phyloP scores from a whole-genome alignment of 53 echinoderm and acorn worm genomes.

The Stichopus horrens region DNA sequence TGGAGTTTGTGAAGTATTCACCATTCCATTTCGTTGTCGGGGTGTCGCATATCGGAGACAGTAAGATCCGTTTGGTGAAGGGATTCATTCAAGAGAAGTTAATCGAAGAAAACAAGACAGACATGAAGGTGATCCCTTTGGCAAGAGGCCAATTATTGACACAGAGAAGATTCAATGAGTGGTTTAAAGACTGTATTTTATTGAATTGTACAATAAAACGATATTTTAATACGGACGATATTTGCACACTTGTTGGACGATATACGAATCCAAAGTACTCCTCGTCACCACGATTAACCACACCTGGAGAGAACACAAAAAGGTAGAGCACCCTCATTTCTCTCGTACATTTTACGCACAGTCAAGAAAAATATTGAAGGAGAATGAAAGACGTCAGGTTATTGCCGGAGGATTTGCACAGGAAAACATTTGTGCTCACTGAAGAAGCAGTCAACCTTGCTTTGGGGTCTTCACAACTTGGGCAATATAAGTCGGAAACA shows the following conservation, averaged over 20 bases:
- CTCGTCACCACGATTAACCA: not conserved
- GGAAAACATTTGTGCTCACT: constrained; percentile 5
- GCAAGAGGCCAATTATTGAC: not conserved
- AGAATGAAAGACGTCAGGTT: not conserved
- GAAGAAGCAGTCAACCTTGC: constrained; percentile 17
- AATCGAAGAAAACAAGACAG: not conserved
- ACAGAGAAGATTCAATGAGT: not conserved
- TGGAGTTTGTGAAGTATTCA: constrained; percentile 7
- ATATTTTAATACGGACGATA: not conserved
- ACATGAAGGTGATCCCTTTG: constrained; percentile 7
- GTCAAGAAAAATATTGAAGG: not conserved
- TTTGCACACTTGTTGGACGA: constrained; percentile 15
- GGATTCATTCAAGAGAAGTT: not conserved
- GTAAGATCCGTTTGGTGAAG: not conserved
- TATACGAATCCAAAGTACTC: constrained; percentile 24
- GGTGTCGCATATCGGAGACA: not conserved
- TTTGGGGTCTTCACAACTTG: not conserved
- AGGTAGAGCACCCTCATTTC: constrained; percentile 6
- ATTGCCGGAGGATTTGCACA: constrained; percentile 22
- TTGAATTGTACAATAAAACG: not conserved
- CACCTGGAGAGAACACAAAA: constrained; percentile 1
- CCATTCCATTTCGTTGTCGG: constrained; percentile 25
- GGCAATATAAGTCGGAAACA: not conserved
- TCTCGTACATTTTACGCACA: not conserved
- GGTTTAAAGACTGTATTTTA: not conserved